phyloP scores from a whole-genome alignment of 2,797 vertebrate genomes.

The Pangasius mekongensis region DNA sequence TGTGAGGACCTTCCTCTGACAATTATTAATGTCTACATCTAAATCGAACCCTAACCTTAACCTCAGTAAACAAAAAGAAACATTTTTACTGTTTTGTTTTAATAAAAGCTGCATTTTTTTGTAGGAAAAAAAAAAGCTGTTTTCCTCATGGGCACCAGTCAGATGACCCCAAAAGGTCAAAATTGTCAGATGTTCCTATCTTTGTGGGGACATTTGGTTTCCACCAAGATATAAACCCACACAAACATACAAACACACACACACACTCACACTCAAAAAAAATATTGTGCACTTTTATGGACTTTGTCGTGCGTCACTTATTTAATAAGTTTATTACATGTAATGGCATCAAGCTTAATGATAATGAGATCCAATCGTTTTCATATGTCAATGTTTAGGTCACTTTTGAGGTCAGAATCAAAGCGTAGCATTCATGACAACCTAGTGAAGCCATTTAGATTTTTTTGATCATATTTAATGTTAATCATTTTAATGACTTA shows the following conservation, averaged over 20 bases:
- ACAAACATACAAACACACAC: neutral
- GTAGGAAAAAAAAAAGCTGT: neutral
- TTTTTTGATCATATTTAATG: slow-evolving; percentile 17
- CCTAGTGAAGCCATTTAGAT: neutral
- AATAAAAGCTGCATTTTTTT: neutral
- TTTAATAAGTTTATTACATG: slow-evolving; percentile 30
- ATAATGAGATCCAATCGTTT: slow-evolving; percentile 38
- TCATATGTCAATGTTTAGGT: slow-evolving; percentile 28
- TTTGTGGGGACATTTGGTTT: neutral
- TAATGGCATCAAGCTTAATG: slow-evolving; percentile 30
- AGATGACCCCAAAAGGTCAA: neutral
- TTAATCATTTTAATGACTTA: slow-evolving; percentile 43
- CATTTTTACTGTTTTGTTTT: neutral
- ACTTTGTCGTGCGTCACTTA: slow-evolving; percentile 30
- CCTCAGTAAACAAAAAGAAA: neutral
- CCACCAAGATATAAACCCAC: neutral
- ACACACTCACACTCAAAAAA: neutral
- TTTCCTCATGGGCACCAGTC: neutral
- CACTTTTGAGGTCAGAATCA: slow-evolving; percentile 18
- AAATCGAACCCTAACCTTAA: neutral
- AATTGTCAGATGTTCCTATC: neutral
- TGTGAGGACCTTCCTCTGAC: neutral
- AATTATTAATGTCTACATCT: neutral
- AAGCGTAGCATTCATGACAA: neutral
- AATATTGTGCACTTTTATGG: slow-evolving; percentile 22